These are phyloP conservation scores for Troides oblongomaculatus DNA, from an alignment of 2,888 invertebrate genomes.

Conservation along the genomic window DNA sequence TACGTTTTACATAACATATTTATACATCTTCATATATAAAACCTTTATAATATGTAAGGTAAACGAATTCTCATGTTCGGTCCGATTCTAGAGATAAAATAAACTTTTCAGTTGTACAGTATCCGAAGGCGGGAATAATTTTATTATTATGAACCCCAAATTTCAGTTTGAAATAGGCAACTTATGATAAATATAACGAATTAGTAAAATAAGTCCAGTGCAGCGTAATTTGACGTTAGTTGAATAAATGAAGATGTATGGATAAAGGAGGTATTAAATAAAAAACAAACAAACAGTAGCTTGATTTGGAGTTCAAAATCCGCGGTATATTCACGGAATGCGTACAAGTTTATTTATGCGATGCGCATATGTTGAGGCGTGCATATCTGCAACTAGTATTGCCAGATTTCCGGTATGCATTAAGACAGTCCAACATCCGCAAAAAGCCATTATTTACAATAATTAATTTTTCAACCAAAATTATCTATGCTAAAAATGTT, in stretches of 20 bases:
- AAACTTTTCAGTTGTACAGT: no score
- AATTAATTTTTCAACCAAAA: not conserved
- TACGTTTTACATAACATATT: not conserved
- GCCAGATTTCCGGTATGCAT: constrained; percentile 33
- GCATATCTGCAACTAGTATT: constrained; percentile 28
- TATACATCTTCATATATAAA: not conserved
- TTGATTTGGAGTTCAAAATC: constrained; percentile 50
- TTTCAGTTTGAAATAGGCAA: no score
- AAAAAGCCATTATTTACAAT: not conserved
- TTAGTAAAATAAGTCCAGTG: not conserved
- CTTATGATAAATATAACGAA: not conserved
- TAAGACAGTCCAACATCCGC: constrained; percentile 26
- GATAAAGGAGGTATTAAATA: constrained; percentile 26
- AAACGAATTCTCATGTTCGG: not conserved
- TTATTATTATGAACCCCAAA: no score
- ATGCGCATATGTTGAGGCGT: constrained; percentile 38
- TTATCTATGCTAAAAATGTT: not conserved
- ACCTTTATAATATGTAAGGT: not conserved
- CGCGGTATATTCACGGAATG: constrained; percentile 62
- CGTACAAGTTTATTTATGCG: constrained; percentile 60
- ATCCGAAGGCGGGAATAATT: no score
- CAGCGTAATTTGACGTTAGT: constrained; percentile 19
- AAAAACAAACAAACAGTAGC: constrained; percentile 33
- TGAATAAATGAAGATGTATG: constrained; percentile 26
- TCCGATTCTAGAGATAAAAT: no score